Evolutionary conservation across 2,797 vertebrate species (phyloP).

Genomic region (Paedocypris micromegethes): DNA sequence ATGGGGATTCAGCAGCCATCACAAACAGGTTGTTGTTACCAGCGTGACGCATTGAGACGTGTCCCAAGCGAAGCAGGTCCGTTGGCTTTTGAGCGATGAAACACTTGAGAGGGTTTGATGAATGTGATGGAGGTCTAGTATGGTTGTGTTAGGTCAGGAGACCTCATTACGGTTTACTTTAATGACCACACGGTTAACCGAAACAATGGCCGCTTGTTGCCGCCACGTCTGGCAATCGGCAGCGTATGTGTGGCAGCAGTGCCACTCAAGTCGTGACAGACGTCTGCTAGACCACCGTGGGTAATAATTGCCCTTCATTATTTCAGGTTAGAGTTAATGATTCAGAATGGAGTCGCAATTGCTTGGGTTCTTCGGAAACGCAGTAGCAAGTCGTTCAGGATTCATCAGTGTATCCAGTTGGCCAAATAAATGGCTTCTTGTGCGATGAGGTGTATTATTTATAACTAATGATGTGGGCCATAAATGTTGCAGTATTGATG

Average conservation of each 20-base stretch:
- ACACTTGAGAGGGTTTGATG: constrained; percentile 17
- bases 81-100: constrained; percentile 12
- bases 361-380: constrained; percentile 57
- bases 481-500: too few relatives aligned
- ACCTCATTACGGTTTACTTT: constrained; percentile 59
- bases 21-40: constrained; percentile 56
- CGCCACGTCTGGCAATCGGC: constrained; percentile 5
- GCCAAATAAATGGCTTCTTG: constrained; percentile 47
- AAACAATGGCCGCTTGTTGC: constrained; percentile 66
- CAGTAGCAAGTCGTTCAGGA: constrained; percentile 69
- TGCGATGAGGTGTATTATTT: constrained; percentile 36
- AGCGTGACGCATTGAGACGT: constrained; percentile 57
- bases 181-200: constrained; percentile 50
- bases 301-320: constrained; percentile 68
- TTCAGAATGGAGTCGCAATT: constrained; percentile 62
- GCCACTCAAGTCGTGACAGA: constrained; percentile 60
- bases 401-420: constrained; percentile 60
- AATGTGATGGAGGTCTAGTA: constrained; percentile 23
- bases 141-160: constrained; percentile 41
- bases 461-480: too few relatives aligned
- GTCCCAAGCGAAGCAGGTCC: constrained; percentile 46
- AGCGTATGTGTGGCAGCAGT: constrained; percentile 11
- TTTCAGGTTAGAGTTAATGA: constrained; percentile 74
- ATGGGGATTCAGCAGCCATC: constrained; percentile 45
- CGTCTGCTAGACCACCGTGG: constrained; percentile 70